These are phyloP conservation scores for Nasonia vitripennis DNA, from an alignment of 1,140 invertebrate genomes.

Conservation along the genomic window DNA sequence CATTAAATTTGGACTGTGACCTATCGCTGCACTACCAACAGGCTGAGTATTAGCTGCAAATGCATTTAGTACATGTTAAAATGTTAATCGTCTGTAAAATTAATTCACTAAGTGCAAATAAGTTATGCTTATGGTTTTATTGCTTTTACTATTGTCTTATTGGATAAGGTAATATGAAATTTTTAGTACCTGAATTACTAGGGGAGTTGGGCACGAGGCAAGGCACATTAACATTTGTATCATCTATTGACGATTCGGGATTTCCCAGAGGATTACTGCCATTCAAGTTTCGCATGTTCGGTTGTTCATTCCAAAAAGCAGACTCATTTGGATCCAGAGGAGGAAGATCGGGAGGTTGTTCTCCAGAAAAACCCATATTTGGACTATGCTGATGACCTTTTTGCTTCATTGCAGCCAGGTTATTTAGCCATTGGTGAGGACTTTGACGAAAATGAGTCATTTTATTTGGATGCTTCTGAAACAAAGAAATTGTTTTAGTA, in stretches of 20 bases:
- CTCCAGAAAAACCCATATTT: constrained; percentile 70
- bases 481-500: constrained; percentile 49
- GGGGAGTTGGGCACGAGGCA: constrained; percentile 74
- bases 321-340: constrained; percentile 71
- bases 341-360: constrained; percentile 72
- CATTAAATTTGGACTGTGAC: constrained; percentile 72
- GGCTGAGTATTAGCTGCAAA: constrained; percentile 69
- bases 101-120: background rate
- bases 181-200: constrained; percentile 69
- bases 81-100: background rate
- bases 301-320: constrained; percentile 73
- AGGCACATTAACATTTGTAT: constrained; percentile 75
- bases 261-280: constrained; percentile 72
- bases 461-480: constrained; percentile 92
- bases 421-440: constrained; percentile 87
- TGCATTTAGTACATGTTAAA: background rate
- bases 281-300: constrained; percentile 71
- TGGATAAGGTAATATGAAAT: constrained; percentile 26
- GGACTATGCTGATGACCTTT: constrained; percentile 76
- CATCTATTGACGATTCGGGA: constrained; percentile 72
- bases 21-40: constrained; percentile 68
- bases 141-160: background rate
- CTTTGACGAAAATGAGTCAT: constrained; percentile 90
- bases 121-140: background rate
- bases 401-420: constrained; percentile 85